Conservation (phyloP, 2,113 vertebrate genomes). For the Poeciliopsis occidentalis region DNA sequence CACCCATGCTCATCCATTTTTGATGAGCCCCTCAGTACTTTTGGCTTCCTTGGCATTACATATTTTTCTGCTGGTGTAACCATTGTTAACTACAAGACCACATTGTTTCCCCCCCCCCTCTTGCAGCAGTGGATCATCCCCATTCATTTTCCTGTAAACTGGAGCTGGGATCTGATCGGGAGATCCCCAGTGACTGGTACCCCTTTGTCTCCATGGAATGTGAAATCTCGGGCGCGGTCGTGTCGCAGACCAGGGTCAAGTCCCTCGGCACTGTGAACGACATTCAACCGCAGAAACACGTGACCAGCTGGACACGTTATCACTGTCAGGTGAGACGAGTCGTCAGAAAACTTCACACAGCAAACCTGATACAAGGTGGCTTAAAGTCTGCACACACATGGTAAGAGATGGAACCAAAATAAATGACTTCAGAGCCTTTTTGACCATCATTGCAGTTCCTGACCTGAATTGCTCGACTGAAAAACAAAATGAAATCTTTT, state of each 20-base stretch:
- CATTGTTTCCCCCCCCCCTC: constrained; percentile 18
- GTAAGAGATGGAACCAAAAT: background rate
- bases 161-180: constrained; percentile 95
- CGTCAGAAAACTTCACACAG: background rate
- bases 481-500: background rate
- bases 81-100: constrained; percentile 23
- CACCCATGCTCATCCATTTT: background rate
- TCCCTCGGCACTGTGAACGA: constrained; percentile 90
- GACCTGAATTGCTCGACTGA: background rate
- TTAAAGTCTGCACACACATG: background rate
- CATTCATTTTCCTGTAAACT: constrained; percentile 94
- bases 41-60: background rate
- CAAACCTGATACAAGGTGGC: background rate
- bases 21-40: background rate
- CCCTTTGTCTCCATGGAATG: constrained; percentile 92
- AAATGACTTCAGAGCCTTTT: too few species aligned
- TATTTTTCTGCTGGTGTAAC: background rate
- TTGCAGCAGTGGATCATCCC: constrained; percentile 88
- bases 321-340: constrained; percentile 85
- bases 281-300: constrained; percentile 91
- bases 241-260: constrained; percentile 87
- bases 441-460: too few species aligned
- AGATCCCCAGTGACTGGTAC: constrained; percentile 92
- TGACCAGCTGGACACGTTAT: constrained; percentile 88
- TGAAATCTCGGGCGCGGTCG: constrained; percentile 82